These are phyloP conservation scores for Willowsia nigromaculata DNA, from an alignment of 2,888 invertebrate species.

Conservation along the genomic window DNA sequence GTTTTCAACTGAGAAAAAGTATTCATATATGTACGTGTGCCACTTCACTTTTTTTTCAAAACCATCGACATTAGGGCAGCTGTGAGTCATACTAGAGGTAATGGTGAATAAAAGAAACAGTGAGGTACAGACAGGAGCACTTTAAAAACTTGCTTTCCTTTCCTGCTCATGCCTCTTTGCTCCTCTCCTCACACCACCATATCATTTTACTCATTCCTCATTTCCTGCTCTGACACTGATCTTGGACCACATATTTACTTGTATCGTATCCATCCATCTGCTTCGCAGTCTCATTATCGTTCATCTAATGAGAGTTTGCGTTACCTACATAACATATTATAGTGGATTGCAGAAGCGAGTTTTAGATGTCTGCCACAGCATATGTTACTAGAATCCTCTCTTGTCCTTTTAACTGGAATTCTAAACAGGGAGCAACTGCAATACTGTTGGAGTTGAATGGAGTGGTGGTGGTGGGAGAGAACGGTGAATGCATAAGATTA, in stretches of 20 bases:
- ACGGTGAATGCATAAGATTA: not conserved
- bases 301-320: slow-evolving; percentile 9
- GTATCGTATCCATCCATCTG: slow-evolving; percentile 56
- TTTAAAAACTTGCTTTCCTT: slow-evolving; percentile 60
- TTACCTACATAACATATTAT: not conserved
- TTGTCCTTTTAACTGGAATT: slow-evolving; percentile 57
- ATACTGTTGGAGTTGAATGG: not conserved
- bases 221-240: slow-evolving; percentile 71
- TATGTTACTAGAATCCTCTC: not conserved
- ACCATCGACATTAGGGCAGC: slow-evolving; percentile 6
- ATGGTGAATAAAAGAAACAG: not conserved
- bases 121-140: not conserved
- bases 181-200: slow-evolving; percentile 13
- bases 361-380: not conserved
- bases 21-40: slow-evolving; percentile 12
- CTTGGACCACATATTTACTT: slow-evolving; percentile 65
- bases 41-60: slow-evolving; percentile 30
- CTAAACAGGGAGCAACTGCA: not conserved
- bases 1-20: not conserved
- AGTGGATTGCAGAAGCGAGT: not conserved
- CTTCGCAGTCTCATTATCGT: slow-evolving; percentile 25
- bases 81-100: slow-evolving; percentile 21
- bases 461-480: not conserved
- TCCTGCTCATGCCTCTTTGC: not conserved
- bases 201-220: slow-evolving; percentile 46